Base-by-base conservation (phyloP, 2,797 vertebrate genomes). In the Parotocinclus haroldoi region DNA sequence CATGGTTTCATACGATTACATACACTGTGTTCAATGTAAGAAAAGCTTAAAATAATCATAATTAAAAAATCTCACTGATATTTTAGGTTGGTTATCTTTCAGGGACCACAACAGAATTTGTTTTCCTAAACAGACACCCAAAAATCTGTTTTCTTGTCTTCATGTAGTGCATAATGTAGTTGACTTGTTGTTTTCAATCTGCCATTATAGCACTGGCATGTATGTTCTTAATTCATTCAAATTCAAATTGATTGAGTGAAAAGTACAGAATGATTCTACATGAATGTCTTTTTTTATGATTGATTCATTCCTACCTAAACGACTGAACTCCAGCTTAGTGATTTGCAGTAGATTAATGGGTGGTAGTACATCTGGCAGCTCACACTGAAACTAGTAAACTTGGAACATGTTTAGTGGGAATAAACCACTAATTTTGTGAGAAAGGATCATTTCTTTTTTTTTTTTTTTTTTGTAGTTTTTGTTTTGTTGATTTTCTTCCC, bases 391-490 rank as follows among this genome's bases (percentile, higher is more conserved):
- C n/a, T 9, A 39, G 37, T 27, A 61, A 54, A 52, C 37, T 48
- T 55, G n/a, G 39, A 40, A 39, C 56, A 27, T 27, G 27, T 68
- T 66, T 73, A 37, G 42, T 55, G 73, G 45, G 36, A 56, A 40
- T 68, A 59, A 69, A 73, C 78, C 68, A 79, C 76, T 75, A 53
- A 65, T 18, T 40, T 57, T 10, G 49, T 63, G 62, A 9, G 55
- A 16, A 46, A 9, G 14, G 37, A 44, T 17, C 7, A 42, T 64
- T 37, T 63, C n/a, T 16, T n/a, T 37, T 46, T 44, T 54, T 11
- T 49, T 46, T 69, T 46, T 48, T 51, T 63, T 11, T n/a, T n/a
- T n/a, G n/a, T n/a, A n/a, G n/a, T 49, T 46, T 69, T 46, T 48
- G 45, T 63, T 11, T 57, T 62, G 3, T 44, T 63, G 6, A 19